These are phyloP conservation scores for Chalcis sispes DNA, from an alignment of 2,888 invertebrate genomes.

Conservation along the genomic window DNA sequence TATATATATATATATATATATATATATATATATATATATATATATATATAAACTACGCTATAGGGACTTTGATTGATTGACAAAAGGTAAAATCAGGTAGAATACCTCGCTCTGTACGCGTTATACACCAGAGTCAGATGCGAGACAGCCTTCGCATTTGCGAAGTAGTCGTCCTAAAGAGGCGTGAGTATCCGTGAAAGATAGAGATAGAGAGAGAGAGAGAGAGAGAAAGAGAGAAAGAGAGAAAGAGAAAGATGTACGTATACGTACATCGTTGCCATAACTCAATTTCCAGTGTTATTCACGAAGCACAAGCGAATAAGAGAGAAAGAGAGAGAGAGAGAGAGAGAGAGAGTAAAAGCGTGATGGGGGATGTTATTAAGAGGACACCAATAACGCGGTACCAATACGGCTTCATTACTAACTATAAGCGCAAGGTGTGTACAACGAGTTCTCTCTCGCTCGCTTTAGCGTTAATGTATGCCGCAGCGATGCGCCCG, in stretches of 20 bases:
- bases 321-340: too few species aligned
- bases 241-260: not conserved
- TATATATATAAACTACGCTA: too few species aligned
- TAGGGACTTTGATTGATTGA: constrained; percentile 59
- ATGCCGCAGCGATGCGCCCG: constrained; percentile 33
- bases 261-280: constrained; percentile 59
- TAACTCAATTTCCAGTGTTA: constrained; percentile 71
- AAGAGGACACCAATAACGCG: constrained; percentile 74
- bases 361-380: constrained; percentile 68
- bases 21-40: too few species aligned
- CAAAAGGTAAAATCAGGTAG: constrained; percentile 57
- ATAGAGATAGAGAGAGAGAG: constrained; percentile 3
- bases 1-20: too few species aligned
- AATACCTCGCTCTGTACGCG: not conserved
- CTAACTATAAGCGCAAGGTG: constrained; percentile 52
- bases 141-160: too few species aligned
- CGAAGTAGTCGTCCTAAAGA: too few species aligned
- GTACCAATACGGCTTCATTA: constrained; percentile 73
- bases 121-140: too few species aligned
- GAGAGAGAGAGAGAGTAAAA: constrained; percentile 56
- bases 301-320: too few species aligned
- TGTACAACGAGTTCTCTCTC: constrained; percentile 21
- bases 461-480: constrained; percentile 40
- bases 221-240: too few species aligned
- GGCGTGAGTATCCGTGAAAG: not conserved